Base-by-base conservation (phyloP, 2,113 vertebrate species). In the Chionis minor region DNA sequence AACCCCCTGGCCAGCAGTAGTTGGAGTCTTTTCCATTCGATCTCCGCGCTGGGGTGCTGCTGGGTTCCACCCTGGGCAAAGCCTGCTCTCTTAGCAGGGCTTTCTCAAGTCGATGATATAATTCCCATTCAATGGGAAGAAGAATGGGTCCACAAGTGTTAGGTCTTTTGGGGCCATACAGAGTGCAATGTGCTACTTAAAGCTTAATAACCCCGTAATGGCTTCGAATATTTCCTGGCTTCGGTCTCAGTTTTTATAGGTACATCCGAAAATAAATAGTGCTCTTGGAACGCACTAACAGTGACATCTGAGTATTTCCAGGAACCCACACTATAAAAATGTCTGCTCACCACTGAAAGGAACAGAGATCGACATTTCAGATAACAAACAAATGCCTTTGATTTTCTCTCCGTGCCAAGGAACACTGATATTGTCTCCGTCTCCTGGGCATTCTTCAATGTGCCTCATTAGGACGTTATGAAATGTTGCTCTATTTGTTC, bases 311-410 rank as follows among this genome's bases (percentile, higher is more conserved):
- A 94, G 90, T 69, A 54, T 35, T 97, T 97, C 97, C 95, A 97
- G 89, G 95, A 96, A 96, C 80, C 16, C 45, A 55, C 58, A 15
- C 86, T 91, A 58, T 88, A 89, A 91, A 94, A 95, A 89, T 23
- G 58, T 54, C 91, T 95, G 86, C 84, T 55, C 78, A 70, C 10
- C 88, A 89, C 79, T 17, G 81, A 72, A 88, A 82, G 45, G 81
- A 94, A 79, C 91, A 91, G 71, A 94, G 95, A 96, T 91, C 2
- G 10, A 94, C 94, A 88, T 90, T 96, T 88, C 91, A 93, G 94
- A 96, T 88, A 96, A 65, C 89, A 96, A 95, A 89, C 84, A 92
- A 94, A 95, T 75, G 74, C 89, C 94, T 97, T 94, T 96, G 95
- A 96, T 92, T 92, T 94, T 70, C 95, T 88, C 84, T 47, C 66